phyloP scores from a whole-genome alignment of 2,888 invertebrate genomes.

The Acleris laterana region DNA sequence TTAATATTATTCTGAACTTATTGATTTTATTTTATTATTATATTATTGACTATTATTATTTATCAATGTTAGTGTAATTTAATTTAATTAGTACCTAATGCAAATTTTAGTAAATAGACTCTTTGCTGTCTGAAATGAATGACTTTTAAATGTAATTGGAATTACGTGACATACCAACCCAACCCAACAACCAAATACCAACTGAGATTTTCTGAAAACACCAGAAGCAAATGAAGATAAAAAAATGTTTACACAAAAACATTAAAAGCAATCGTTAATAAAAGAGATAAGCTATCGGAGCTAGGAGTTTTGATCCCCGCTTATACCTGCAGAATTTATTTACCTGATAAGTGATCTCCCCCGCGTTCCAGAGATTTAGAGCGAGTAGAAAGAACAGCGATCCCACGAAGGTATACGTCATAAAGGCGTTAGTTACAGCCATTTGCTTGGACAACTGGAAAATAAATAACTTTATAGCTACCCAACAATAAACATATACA shows the following conservation, averaged over 20 bases:
- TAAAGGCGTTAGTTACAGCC: conserved; percentile 70
- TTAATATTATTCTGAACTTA: too few relatives aligned
- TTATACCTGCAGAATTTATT: conserved; percentile 5
- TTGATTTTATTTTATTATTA: too few relatives aligned
- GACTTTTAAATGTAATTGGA: too few relatives aligned
- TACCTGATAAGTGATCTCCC: conserved; percentile 75
- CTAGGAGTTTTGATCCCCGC: neutral
- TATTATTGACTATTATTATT: too few relatives aligned
- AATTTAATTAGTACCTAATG: too few relatives aligned
- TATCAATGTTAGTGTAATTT: too few relatives aligned
- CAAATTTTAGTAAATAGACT: too few relatives aligned
- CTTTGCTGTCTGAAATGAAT: too few relatives aligned
- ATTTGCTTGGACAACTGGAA: conserved; percentile 69
- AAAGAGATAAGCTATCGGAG: neutral
- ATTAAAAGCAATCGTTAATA: conserved; percentile 1
- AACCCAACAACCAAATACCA: too few relatives aligned
- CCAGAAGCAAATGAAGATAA: too few relatives aligned
- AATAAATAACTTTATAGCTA: conserved; percentile 1
- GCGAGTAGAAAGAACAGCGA: conserved; percentile 70
- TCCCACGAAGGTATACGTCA: conserved; percentile 74
- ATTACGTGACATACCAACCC: too few relatives aligned
- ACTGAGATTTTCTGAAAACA: too few relatives aligned
- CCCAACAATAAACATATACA: neutral
- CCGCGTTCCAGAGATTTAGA: conserved; percentile 75
- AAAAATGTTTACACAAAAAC: conserved; percentile 1